Percentiles rank a stretch among this genome's conserved stretches.
These are phyloP conservation scores for Coelinius sp. DNA, from an alignment of 2,888 invertebrate genomes.

Conservation along the genomic window DNA sequence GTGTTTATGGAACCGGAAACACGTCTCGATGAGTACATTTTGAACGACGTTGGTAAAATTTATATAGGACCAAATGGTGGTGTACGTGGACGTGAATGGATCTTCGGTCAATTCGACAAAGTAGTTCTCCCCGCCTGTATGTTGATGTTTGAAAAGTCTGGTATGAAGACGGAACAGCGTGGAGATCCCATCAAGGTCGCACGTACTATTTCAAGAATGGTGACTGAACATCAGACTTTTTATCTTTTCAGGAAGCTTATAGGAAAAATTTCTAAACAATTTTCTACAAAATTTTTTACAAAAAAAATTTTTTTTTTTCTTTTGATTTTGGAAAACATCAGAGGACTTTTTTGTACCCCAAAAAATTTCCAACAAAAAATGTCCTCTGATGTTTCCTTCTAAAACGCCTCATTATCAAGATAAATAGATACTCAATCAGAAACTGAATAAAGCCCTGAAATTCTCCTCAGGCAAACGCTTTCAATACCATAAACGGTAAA, in stretches of 20 bases:
- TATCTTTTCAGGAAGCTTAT: no score
- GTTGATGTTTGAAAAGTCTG: slow-evolving; percentile 80
- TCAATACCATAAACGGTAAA: not conserved
- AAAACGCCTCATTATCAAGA: no score
- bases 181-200: slow-evolving; percentile 81
- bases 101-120: slow-evolving; percentile 86
- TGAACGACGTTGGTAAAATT: slow-evolving; percentile 88
- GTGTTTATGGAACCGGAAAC: slow-evolving; percentile 82
- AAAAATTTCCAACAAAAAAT: no score
- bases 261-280: no score
- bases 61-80: slow-evolving; percentile 85
- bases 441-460: no score
- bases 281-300: no score
- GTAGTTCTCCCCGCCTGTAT: slow-evolving; percentile 80
- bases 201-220: slow-evolving; percentile 81
- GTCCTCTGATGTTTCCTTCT: no score
- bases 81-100: slow-evolving; percentile 85
- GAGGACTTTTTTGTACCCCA: no score
- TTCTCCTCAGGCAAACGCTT: slow-evolving; percentile 34
- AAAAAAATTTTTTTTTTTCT: no score
- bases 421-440: no score
- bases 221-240: slow-evolving; percentile 61
- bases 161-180: slow-evolving; percentile 71
- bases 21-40: slow-evolving; percentile 82
- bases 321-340: no score